Conservation (phyloP, 2,888 invertebrate genomes). For the Hypselothyrea guttata region DNA sequence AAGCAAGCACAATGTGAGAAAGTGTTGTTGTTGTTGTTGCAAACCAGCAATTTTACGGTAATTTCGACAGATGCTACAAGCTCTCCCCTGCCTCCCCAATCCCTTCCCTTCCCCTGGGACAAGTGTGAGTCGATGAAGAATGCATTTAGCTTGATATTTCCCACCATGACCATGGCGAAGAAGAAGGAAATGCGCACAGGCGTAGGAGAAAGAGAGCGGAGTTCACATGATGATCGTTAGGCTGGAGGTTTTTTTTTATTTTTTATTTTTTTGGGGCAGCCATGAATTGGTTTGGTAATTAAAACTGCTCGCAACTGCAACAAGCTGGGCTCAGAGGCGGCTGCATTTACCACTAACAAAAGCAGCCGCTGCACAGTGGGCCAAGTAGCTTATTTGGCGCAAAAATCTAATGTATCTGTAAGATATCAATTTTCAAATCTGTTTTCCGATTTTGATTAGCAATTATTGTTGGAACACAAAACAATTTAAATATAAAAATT, state of each 20-base stretch:
- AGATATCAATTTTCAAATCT: no score
- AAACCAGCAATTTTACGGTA: constrained; percentile 56
- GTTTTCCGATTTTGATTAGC: no score
- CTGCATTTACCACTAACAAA: constrained; percentile 51
- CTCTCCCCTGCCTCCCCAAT: neutral
- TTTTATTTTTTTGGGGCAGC: constrained; percentile 47
- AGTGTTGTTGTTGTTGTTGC: constrained; percentile 55
- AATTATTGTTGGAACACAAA: no score
- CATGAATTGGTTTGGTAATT: constrained; percentile 67
- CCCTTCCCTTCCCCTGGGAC: constrained; percentile 34
- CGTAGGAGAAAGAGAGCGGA: constrained; percentile 35
- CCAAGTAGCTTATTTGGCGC: no score
- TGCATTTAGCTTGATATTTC: constrained; percentile 45
- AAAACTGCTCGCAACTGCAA: constrained; percentile 62
- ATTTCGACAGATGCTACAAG: constrained; percentile 42
- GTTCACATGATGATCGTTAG: constrained; percentile 74
- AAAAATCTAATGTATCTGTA: no score
- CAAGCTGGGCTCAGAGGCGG: constrained; percentile 15
- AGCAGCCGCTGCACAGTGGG: constrained; percentile 37
- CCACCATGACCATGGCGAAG: constrained; percentile 31
- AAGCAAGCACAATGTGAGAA: constrained; percentile 65
- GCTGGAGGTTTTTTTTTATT: constrained; percentile 21
- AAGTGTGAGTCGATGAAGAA: constrained; percentile 42
- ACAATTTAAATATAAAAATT: no score
- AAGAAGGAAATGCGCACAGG: constrained; percentile 65